Evolutionary conservation across 2,888 invertebrate species (phyloP).

Genomic region (Timema podura): DNA sequence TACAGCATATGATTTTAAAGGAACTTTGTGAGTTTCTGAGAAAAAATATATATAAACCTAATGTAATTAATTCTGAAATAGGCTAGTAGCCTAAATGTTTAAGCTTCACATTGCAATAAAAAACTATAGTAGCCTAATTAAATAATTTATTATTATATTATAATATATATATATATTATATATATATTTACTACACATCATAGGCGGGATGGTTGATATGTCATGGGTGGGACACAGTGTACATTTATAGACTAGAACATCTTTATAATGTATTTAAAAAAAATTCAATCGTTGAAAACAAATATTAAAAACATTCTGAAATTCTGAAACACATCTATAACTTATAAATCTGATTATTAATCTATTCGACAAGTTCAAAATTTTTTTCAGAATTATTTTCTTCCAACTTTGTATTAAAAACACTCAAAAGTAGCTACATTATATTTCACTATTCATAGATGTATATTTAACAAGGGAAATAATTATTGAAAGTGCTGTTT

Average conservation of each 20-base stretch:
- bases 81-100: too few species aligned
- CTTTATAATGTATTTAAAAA: not conserved
- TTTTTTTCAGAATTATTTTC: not conserved
- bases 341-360: not conserved
- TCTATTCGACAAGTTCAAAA: not conserved
- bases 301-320: too few species aligned
- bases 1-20: too few species aligned
- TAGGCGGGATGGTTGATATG: too few species aligned
- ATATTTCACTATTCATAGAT: not conserved
- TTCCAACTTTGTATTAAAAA: slow-evolving; percentile 2
- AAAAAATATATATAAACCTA: too few species aligned
- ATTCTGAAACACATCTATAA: not conserved
- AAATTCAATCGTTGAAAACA: not conserved
- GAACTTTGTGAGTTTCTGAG: too few species aligned
- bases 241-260: too few species aligned
- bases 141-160: too few species aligned
- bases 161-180: not conserved
- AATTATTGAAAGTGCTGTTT: not conserved
- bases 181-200: too few species aligned
- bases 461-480: not conserved
- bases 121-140: too few species aligned
- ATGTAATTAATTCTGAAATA: too few species aligned
- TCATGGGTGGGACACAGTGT: not conserved
- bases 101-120: too few species aligned
- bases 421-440: not conserved